These are phyloP conservation scores for Pilophorus perplexus DNA, from an alignment of 2,888 invertebrate species.

Conservation along the genomic window DNA sequence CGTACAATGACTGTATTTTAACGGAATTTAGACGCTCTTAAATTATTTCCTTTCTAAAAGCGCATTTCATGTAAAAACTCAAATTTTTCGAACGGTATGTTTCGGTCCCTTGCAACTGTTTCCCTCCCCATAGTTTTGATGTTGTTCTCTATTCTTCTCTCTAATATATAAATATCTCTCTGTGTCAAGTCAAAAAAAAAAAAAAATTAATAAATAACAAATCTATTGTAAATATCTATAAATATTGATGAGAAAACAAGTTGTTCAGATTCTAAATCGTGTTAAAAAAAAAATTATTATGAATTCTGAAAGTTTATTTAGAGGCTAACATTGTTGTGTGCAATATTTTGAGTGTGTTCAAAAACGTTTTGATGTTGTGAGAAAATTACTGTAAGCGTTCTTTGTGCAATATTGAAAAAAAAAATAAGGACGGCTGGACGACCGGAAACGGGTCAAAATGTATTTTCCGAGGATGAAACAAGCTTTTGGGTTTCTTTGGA, in stretches of 20 bases:
- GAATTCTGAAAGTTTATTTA: slow-evolving; percentile 37
- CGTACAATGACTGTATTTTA: slow-evolving; percentile 29
- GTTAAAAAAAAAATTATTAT: slow-evolving; percentile 35
- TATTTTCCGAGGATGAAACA: no score
- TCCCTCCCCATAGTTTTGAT: slow-evolving; percentile 34
- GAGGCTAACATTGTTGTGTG: slow-evolving; percentile 39
- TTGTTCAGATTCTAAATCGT: slow-evolving; percentile 40
- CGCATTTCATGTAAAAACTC: no score
- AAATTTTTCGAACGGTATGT: slow-evolving; percentile 28
- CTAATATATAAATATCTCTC: slow-evolving; percentile 26
- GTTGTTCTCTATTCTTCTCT: slow-evolving; percentile 35
- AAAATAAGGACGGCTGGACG: no score
- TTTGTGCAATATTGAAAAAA: no score
- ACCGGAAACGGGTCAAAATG: no score
- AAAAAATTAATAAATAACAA: no score
- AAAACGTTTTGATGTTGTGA: no score
- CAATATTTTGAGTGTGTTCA: no score
- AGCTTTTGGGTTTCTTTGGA: no score
- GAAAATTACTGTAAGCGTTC: no score
- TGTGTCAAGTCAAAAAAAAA: slow-evolving; percentile 26
- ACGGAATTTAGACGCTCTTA: slow-evolving; percentile 4
- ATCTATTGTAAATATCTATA: slow-evolving; percentile 38
- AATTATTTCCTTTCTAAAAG: background rate
- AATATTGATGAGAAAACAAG: slow-evolving; percentile 20
- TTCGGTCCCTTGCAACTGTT: slow-evolving; percentile 33